Conservation (phyloP, 1,140 invertebrate species). For the Calephelis nemesis region DNA sequence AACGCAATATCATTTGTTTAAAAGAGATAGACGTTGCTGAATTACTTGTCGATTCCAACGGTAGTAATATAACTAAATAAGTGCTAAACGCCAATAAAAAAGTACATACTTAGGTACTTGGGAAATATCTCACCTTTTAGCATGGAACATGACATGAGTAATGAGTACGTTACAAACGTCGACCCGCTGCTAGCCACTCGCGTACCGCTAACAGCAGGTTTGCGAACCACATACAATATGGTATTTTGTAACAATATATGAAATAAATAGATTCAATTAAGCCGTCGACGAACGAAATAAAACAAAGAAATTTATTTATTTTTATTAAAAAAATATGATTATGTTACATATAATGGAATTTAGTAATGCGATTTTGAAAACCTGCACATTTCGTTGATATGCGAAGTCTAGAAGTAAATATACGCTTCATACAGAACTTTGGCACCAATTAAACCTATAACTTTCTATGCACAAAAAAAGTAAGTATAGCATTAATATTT, state of each 20-base stretch:
- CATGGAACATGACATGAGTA: too few relatives aligned
- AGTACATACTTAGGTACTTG: too few relatives aligned
- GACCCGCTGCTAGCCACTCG: neutral
- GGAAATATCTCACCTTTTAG: too few relatives aligned
- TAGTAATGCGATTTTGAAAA: constrained; percentile 33
- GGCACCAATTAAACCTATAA: constrained; percentile 53
- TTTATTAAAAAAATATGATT: constrained; percentile 64
- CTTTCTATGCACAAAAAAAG: constrained; percentile 15
- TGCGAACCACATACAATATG: neutral
- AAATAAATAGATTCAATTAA: neutral
- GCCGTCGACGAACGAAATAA: constrained; percentile 14
- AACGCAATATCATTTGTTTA: too few relatives aligned
- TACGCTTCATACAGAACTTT: constrained; percentile 49
- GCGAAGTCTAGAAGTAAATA: constrained; percentile 29
- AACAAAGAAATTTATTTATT: constrained; percentile 31
- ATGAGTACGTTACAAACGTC: neutral
- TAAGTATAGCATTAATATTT: constrained; percentile 27
- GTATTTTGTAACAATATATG: neutral
- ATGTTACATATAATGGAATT: constrained; percentile 40
- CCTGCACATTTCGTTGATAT: constrained; percentile 38
- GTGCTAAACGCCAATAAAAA: too few relatives aligned
- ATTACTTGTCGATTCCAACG: too few relatives aligned
- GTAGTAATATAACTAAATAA: too few relatives aligned
- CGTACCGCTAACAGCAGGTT: neutral
- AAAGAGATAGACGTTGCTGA: too few relatives aligned